A percentile compares a stretch with the other conserved stretches of the same genome.
phyloP scores from a whole-genome alignment of 2,113 vertebrate species.

The Illadopsis cleaveri region DNA sequence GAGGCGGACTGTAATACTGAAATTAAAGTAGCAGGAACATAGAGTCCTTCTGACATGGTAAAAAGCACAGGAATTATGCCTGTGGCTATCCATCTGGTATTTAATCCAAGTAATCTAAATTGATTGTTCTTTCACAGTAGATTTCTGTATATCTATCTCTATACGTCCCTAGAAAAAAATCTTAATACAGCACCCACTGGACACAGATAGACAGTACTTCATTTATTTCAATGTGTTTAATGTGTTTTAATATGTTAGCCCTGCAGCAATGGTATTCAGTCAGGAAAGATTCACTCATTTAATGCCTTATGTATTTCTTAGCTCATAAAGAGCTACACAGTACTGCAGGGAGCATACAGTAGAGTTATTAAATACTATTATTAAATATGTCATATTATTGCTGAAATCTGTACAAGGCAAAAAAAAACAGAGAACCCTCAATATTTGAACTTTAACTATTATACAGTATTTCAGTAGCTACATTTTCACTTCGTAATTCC shows the following conservation, averaged over 20 bases:
- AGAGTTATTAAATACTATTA: conserved; percentile 3
- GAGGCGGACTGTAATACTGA: neutral
- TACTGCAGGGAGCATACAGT: neutral
- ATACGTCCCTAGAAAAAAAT: neutral
- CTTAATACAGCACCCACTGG: neutral
- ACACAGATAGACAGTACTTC: neutral
- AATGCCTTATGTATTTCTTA: neutral
- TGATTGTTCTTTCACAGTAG: neutral
- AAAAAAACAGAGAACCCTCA: neutral
- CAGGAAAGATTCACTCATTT: neutral
- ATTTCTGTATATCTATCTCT: neutral
- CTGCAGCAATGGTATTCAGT: neutral
- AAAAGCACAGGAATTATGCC: neutral
- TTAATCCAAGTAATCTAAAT: neutral
- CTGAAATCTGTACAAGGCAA: neutral
- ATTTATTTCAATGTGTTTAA: neutral
- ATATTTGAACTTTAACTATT: neutral
- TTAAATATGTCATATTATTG: neutral
- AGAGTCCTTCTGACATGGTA: neutral
- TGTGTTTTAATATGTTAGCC: neutral
- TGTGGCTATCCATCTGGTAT: neutral
- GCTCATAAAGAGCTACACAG: neutral
- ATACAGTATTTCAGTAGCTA: neutral
- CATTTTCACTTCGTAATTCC: neutral
- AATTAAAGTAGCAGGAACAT: neutral